phyloP scores from a whole-genome alignment of 2,113 vertebrate species.

The Brachionichthys hirsutus region DNA sequence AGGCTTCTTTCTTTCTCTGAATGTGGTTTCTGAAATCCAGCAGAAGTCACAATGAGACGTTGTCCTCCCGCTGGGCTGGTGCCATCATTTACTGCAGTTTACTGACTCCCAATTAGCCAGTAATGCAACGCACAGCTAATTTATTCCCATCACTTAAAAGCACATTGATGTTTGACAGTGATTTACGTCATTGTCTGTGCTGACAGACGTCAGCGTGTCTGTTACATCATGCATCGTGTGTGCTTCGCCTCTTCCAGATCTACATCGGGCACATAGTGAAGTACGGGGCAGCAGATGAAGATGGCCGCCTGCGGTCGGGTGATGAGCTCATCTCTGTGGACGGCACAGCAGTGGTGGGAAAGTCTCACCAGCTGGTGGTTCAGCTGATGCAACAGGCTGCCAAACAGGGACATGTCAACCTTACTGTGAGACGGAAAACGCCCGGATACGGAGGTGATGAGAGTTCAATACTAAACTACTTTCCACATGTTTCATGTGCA shows the following conservation, averaged over 20 bases:
- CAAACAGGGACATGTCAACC: conserved; percentile 96
- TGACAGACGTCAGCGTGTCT: not conserved
- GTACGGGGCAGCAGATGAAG: conserved; percentile 93
- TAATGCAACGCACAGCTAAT: not conserved
- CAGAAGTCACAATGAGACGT: not conserved
- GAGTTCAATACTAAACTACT: not conserved
- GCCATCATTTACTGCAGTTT: not conserved
- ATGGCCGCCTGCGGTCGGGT: conserved; percentile 93
- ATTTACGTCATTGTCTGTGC: not conserved
- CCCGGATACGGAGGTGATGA: conserved; percentile 86
- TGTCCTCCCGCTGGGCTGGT: not conserved
- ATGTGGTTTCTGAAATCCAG: conserved; percentile 15
- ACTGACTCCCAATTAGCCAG: conserved; percentile 5
- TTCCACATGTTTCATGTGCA: too few relatives aligned
- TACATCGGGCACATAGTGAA: conserved; percentile 97
- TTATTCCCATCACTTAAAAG: too few relatives aligned
- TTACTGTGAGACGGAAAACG: conserved; percentile 92
- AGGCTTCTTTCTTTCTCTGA: conserved; percentile 10
- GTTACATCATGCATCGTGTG: not conserved
- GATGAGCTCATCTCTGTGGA: conserved; percentile 98
- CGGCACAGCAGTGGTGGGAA: conserved; percentile 95
- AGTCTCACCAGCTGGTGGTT: conserved; percentile 98
- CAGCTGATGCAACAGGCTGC: conserved; percentile 99
- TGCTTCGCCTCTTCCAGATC: conserved; percentile 77
- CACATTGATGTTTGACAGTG: not conserved